Conservation (phyloP, 2,797 vertebrate genomes). For the Siniperca obscura region DNA sequence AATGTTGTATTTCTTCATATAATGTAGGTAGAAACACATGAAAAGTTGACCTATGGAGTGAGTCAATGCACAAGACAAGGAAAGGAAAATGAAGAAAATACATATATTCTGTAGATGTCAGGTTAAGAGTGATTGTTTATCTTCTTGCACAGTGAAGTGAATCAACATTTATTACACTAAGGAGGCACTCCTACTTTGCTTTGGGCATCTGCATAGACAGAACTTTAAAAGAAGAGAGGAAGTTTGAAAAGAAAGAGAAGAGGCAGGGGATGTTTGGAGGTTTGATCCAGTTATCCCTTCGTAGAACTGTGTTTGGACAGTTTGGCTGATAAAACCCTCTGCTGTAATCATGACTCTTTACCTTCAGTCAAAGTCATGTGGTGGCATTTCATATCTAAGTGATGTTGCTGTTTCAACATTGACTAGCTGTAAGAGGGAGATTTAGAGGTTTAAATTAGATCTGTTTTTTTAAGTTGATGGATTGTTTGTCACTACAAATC, state of each 20-base stretch:
- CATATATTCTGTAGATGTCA: neutral
- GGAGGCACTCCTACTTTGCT: neutral
- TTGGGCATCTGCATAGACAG: slow-evolving; percentile 2
- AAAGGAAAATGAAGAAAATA: neutral
- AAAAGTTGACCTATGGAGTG: neutral
- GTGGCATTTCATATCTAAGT: neutral
- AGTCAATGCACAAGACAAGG: neutral
- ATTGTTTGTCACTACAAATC: neutral
- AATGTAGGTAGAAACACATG: neutral
- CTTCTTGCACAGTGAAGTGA: neutral
- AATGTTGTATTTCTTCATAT: neutral
- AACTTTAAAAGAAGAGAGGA: neutral
- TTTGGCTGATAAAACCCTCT: neutral
- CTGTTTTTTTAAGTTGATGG: neutral
- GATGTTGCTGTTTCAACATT: neutral
- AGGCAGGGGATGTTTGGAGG: neutral
- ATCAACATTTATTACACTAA: slow-evolving; percentile 1
- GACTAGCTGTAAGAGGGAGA: neutral
- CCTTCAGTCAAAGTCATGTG: neutral
- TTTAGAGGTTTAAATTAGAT: neutral
- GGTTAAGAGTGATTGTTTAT: slow-evolving; percentile 1
- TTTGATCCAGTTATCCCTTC: neutral
- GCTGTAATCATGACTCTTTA: neutral
- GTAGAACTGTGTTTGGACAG: neutral
- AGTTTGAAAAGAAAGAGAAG: neutral